Evolutionary conservation across 2,797 vertebrate species (phyloP).

Genomic region (Varecia variegata): DNA sequence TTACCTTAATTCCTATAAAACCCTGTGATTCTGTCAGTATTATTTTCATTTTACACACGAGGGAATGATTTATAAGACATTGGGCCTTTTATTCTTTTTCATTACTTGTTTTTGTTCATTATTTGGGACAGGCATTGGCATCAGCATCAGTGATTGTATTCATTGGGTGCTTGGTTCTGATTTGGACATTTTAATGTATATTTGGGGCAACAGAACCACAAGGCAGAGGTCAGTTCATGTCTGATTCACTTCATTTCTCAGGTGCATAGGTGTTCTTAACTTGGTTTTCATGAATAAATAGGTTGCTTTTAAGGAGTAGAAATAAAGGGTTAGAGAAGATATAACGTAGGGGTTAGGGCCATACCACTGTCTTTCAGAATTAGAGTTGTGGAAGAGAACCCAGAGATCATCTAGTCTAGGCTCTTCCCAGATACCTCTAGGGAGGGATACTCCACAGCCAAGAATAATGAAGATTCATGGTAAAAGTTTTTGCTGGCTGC

Average conservation of each 20-base stretch:
- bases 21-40: background rate
- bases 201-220: background rate
- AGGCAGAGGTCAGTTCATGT: background rate
- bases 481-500: background rate
- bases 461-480: background rate
- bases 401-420: background rate
- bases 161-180: background rate
- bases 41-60: background rate
- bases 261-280: background rate
- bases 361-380: background rate
- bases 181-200: background rate
- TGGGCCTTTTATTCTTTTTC: background rate
- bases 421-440: background rate
- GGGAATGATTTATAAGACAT: background rate
- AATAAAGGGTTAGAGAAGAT: background rate
- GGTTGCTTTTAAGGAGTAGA: background rate
- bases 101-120: background rate
- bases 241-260: background rate
- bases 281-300: constrained; percentile 16
- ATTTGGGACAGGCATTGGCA: background rate
- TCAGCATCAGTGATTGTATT: background rate
- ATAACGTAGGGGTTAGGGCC: background rate
- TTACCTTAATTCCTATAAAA: background rate
- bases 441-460: background rate
- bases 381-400: background rate